Base-by-base conservation (phyloP, 2,113 vertebrate genomes). In the Apistogramma diplotaenia region DNA sequence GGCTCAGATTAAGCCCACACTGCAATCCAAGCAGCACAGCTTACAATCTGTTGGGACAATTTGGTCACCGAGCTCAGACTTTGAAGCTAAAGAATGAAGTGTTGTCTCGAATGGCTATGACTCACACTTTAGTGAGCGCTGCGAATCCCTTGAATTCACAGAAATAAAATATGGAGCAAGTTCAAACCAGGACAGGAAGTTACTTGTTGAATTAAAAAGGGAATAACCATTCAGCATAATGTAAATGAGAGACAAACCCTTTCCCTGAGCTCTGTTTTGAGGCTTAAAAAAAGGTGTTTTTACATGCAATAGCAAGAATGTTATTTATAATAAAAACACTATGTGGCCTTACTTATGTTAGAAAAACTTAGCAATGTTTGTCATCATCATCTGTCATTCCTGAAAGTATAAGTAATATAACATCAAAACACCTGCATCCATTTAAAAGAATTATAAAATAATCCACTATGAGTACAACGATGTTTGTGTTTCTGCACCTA, bases 1-100 rank as follows among this genome's bases (percentile, higher is more conserved):
- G 83, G 73, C 72, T 88, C 67, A 86, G 89, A 93, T 93, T 93
- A 92, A 91, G 79, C 85, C 72, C 70, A 54, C 46, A 23, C 61
- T 82, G 78, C 80, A 90, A 91, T 87, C 83, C 65, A 87, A 65
- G 74, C 82, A 21, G 21, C 79, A 85, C 76, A 80, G 18, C 79
- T 87, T 87, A 87, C 89, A 93, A 89, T 93, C 90, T 89, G 85
- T 61, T 84, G 77, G 77, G 89, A 85, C 81, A 89, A 91, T 91
- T 92, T 89, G 61, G 55, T 87, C 54, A 61, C 88, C 85, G 54
- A 85, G 73, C 37, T 84, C 80, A 80, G 79, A 87, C 72, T 78
- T 62, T 65, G 5, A 40, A 40, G 75, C 54, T 80, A 37, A 74
- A 78, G 21, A 74, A 40, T 33, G 18, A 82, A 73, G 53, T 21